phyloP scores from a whole-genome alignment of 2,888 invertebrate species.

The Rhagonycha fulva region DNA sequence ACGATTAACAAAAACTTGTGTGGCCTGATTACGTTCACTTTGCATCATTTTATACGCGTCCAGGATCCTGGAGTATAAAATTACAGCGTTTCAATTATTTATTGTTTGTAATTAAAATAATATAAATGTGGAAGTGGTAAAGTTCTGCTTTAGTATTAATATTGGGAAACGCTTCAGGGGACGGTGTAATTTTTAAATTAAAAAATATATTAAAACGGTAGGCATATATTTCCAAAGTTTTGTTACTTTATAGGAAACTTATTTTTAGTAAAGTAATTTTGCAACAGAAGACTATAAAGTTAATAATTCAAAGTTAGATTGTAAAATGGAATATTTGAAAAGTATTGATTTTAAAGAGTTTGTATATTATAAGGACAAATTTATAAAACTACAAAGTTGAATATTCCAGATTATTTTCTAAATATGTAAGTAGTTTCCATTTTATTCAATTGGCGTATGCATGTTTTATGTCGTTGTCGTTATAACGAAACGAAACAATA shows the following conservation, averaged over 20 bases:
- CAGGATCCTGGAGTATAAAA: background rate
- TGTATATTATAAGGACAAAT: background rate
- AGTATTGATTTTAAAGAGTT: background rate
- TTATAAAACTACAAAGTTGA: background rate
- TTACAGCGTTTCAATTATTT: background rate
- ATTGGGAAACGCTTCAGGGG: background rate
- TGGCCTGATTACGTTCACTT: background rate
- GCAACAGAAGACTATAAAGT: background rate
- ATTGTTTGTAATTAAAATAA: background rate
- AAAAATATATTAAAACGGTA: background rate
- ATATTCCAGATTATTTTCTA: background rate
- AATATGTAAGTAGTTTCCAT: background rate
- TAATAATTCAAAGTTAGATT: background rate
- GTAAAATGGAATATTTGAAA: background rate
- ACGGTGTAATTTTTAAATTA: background rate
- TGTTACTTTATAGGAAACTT: background rate
- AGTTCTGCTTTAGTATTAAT: background rate
- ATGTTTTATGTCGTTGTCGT: background rate
- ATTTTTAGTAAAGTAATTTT: background rate
- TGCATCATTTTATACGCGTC: background rate
- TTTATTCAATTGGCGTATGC: background rate
- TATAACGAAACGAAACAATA: background rate
- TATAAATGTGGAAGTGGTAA: background rate
- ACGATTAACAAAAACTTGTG: background rate
- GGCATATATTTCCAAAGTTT: background rate